A percentile compares a stretch with the other conserved stretches of the same genome.
phyloP scores from a whole-genome alignment of 2,797 vertebrate species.

The Schizopygopsis pylzovi region DNA sequence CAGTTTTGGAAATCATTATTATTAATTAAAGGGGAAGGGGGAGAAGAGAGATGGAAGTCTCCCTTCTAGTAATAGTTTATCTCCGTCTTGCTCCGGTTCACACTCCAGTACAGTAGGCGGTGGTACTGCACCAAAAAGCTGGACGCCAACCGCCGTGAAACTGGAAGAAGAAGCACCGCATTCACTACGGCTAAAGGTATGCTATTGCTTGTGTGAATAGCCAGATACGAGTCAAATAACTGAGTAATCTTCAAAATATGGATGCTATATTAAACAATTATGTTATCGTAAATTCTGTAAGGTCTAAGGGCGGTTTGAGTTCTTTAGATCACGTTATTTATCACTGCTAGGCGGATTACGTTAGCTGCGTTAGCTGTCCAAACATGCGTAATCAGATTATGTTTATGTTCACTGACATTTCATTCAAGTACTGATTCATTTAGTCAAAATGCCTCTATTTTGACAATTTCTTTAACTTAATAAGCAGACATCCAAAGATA shows the following conservation, averaged over 20 bases:
- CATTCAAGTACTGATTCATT: background rate
- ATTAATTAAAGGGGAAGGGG: too few relatives aligned
- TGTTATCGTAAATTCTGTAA: background rate
- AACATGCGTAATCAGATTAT: background rate
- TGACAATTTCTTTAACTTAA: background rate
- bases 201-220: background rate
- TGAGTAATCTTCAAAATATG: background rate
- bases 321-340: background rate
- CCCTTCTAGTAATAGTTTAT: too few relatives aligned
- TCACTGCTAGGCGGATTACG: background rate
- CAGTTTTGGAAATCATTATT: too few relatives aligned
- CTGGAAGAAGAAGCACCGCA: background rate
- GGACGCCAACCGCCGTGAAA: too few relatives aligned
- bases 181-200: slow-evolving; percentile 10
- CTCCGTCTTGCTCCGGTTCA: too few relatives aligned
- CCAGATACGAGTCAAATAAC: background rate
- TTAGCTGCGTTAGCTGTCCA: slow-evolving; percentile 5
- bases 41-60: too few relatives aligned
- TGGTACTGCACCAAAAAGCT: too few relatives aligned
- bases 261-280: background rate
- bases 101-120: too few relatives aligned
- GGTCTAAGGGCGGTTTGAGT: background rate
- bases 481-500: background rate
- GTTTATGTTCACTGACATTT: background rate
- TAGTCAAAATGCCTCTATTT: background rate